A percentile compares a stretch with the other conserved stretches of the same genome.
Conservation (phyloP, 2,888 invertebrate genomes). For the Lordiphosa andalusiaca region DNA sequence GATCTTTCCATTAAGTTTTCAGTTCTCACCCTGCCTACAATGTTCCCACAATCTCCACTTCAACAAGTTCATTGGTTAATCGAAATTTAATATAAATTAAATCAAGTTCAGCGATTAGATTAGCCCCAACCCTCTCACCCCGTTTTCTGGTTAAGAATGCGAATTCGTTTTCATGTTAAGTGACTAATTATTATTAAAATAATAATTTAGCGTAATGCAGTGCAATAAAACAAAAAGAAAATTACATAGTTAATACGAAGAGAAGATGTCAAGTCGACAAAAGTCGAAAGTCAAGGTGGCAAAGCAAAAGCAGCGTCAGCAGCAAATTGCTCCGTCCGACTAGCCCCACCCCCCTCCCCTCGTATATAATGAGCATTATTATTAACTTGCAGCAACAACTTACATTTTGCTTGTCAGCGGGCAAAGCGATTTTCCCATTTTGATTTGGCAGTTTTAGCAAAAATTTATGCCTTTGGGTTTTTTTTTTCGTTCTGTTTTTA, state of each 20-base stretch:
- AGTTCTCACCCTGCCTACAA: too few species aligned
- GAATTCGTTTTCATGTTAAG: slow-evolving; percentile 4
- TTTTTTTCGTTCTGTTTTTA: slow-evolving; percentile 8
- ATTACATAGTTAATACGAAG: slow-evolving; percentile 52
- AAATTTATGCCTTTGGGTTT: slow-evolving; percentile 22
- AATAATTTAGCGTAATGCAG: slow-evolving; percentile 60
- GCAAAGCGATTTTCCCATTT: slow-evolving; percentile 31
- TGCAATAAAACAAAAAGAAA: slow-evolving; percentile 42
- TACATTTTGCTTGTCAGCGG: slow-evolving; percentile 49
- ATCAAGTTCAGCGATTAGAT: too few species aligned
- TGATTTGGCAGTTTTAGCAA: slow-evolving; percentile 42
- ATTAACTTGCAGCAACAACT: slow-evolving; percentile 37
- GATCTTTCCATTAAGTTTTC: too few species aligned
- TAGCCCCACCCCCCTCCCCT: not conserved
- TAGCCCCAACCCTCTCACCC: too few species aligned
- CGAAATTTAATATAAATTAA: too few species aligned
- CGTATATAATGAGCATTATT: slow-evolving; percentile 34
- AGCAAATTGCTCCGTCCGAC: slow-evolving; percentile 1
- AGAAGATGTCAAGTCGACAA: slow-evolving; percentile 68
- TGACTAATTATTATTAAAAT: slow-evolving; percentile 44
- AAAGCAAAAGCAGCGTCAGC: slow-evolving; percentile 7
- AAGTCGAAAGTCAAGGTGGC: slow-evolving; percentile 59
- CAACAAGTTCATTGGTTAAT: too few species aligned
- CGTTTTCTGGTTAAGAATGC: too few species aligned
- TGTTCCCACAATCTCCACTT: too few species aligned